Conservation (phyloP, 2,113 vertebrate species). For the Crotalus helleri region DNA sequence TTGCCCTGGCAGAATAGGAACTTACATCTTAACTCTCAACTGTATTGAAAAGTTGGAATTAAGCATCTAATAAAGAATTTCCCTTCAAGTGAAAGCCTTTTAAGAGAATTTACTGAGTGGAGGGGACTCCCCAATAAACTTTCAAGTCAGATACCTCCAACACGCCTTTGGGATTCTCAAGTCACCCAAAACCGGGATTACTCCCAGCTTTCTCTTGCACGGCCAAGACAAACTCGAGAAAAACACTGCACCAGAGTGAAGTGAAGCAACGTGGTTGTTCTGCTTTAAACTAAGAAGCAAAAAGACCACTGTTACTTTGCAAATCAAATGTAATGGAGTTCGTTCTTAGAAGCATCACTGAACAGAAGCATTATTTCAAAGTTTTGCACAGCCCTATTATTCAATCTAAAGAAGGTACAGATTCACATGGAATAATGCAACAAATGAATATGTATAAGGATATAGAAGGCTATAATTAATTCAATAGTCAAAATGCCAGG, state of each 20-base stretch:
- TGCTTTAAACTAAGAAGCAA: neutral
- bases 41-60: neutral
- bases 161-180: neutral
- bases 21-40: neutral
- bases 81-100: neutral
- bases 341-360: neutral
- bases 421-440: constrained; percentile 42
- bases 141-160: neutral
- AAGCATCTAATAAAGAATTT: neutral
- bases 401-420: constrained; percentile 38
- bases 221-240: neutral
- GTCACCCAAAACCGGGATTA: neutral
- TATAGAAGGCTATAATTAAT: constrained; percentile 45
- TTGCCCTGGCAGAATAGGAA: neutral
- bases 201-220: neutral
- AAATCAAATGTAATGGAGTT: neutral
- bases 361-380: neutral
- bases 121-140: neutral
- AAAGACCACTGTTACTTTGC: neutral
- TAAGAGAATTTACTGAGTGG: neutral
- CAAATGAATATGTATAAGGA: constrained; percentile 46
- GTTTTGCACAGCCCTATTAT: neutral
- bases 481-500: constrained; percentile 29
- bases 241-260: neutral
- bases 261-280: neutral